These are phyloP conservation scores for Cerceris ruficornis DNA, from an alignment of 2,888 invertebrate genomes.

Conservation along the genomic window DNA sequence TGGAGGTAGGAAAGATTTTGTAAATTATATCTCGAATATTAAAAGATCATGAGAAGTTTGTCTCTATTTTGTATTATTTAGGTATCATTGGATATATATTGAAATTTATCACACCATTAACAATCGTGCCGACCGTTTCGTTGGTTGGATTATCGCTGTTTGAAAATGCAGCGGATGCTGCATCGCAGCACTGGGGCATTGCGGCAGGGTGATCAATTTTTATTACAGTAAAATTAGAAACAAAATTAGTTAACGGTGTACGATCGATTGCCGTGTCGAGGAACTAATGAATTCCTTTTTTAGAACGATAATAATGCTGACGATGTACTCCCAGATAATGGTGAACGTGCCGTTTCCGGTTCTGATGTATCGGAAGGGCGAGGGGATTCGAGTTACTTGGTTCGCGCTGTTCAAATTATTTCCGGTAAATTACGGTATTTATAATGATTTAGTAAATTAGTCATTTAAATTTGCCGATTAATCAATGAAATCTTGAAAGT, in stretches of 20 bases:
- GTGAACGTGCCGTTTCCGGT: conserved; percentile 86
- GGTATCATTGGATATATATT: conserved; percentile 90
- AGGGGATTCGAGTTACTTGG: conserved; percentile 84
- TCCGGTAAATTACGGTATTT: conserved; percentile 84
- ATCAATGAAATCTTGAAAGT: no score
- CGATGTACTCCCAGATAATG: conserved; percentile 91
- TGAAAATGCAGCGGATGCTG: conserved; percentile 90
- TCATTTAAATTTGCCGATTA: conserved; percentile 1
- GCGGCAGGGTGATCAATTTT: conserved; percentile 86
- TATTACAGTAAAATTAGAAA: background rate
- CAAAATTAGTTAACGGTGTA: background rate
- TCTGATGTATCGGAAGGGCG: conserved; percentile 83
- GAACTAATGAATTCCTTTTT: conserved; percentile 53
- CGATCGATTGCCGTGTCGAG: background rate
- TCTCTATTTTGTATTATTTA: conserved; percentile 33
- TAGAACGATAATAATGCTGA: conserved; percentile 89
- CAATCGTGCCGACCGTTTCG: conserved; percentile 92
- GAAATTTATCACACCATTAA: conserved; percentile 90
- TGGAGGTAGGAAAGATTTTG: conserved; percentile 66
- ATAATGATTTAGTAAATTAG: no score
- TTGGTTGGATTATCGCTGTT: conserved; percentile 92
- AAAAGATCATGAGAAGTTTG: background rate
- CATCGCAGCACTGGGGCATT: conserved; percentile 92
- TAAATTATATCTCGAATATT: background rate
- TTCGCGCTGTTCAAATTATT: conserved; percentile 91